Evolutionary conservation across 2,113 vertebrate species (phyloP).

Genomic region (Lycocorax pyrrhopterus): DNA sequence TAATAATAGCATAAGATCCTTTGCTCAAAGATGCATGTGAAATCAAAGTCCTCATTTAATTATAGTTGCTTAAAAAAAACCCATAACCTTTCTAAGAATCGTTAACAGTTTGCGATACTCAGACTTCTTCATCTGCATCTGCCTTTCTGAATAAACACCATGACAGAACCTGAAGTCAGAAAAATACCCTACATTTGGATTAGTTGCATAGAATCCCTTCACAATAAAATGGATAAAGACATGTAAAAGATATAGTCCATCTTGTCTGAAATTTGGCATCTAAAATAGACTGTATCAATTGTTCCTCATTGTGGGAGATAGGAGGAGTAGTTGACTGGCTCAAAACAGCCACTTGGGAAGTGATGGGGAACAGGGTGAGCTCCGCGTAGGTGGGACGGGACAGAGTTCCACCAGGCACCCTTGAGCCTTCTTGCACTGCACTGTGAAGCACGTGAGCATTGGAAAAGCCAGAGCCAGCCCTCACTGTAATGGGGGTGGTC

Average conservation of each 20-base stretch:
- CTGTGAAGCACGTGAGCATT: accelerated
- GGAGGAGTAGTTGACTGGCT: not conserved
- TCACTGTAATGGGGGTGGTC: accelerated
- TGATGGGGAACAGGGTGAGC: not conserved
- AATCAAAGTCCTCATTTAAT: not conserved
- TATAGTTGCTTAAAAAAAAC: not conserved
- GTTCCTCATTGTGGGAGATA: not conserved
- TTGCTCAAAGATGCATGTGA: not conserved
- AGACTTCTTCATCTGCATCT: not conserved
- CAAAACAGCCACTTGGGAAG: not conserved
- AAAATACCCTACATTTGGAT: not conserved
- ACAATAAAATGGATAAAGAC: not conserved
- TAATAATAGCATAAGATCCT: not conserved
- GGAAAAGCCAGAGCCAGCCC: not conserved
- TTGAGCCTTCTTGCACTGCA: accelerated
- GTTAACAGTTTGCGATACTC: not conserved
- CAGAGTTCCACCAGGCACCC: accelerated
- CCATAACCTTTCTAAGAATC: not conserved
- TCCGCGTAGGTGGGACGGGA: accelerated
- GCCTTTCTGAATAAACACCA: not conserved
- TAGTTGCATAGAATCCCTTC: not conserved
- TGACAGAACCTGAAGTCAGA: not conserved
- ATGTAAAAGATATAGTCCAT: not conserved
- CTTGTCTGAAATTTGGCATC: not conserved
- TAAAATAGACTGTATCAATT: not conserved